Base-by-base conservation (phyloP, 2,113 vertebrate species). In the Pyrgilauda ruficollis region DNA sequence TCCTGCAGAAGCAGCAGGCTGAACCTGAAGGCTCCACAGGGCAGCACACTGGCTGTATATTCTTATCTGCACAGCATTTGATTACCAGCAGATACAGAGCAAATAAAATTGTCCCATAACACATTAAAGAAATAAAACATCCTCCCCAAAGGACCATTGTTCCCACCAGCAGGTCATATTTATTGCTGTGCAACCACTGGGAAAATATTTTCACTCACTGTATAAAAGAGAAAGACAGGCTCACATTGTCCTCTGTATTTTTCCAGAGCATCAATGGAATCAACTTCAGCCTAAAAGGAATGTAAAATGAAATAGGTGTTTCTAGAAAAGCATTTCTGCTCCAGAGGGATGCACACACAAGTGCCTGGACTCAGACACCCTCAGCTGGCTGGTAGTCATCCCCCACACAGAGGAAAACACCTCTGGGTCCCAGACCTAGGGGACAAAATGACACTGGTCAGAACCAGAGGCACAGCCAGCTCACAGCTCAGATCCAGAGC, bases 191-290 rank as follows among this genome's bases (percentile, higher is more conserved):
- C 31, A 66, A 21, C 61, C 59, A 52, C 15, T 46, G 47, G 37
- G 70, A 78, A 37, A 67, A 44, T 26, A 88, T 19, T 77, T 50
- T 72, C 66, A 98, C 99, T 98, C 89, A 99, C 99, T 80, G 97
- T 98, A 84, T 98, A 99, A 91, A 99, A 99, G 67, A 99, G 98
- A 87, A 99, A 99, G 61, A 99, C 98, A 13, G 99, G 99, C 95
- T 99, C 97, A 58, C 99, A 99, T 85, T 97, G 99, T 35, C 99
- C 99, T 90, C 98, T 97, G 96, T 99, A 99, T 80, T 97, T 97
- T 94, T 98, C 98, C 47, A 99, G 96, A 89, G 98, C 97, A 74
- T 99, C 98, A 50, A 99, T 98, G 91, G 97, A 97, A 83, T 99
- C 99, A 80, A 97, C 98, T 94, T 99, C 99, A 52, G 99, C 99